Conservation (phyloP, 2,888 invertebrate genomes). For the Synergus umbraculus region DNA sequence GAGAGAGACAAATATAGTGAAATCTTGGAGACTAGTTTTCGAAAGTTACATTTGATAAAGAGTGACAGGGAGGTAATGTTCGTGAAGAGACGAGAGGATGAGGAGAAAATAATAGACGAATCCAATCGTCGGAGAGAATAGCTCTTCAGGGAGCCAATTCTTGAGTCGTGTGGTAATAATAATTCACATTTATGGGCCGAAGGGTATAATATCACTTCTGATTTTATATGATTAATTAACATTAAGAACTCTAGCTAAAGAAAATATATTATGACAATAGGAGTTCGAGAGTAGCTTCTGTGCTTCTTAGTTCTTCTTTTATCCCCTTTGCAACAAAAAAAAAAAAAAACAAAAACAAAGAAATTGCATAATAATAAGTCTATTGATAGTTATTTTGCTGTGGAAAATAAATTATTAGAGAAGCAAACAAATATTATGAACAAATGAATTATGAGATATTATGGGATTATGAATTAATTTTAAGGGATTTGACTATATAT, state of each 20-base stretch:
- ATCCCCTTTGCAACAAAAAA: too few relatives aligned
- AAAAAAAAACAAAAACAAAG: too few relatives aligned
- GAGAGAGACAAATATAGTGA: constrained; percentile 3
- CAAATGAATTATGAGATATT: too few relatives aligned
- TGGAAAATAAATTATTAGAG: too few relatives aligned
- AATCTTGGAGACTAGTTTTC: background rate
- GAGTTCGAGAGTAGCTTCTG: too few relatives aligned
- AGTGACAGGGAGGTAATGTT: constrained; percentile 28
- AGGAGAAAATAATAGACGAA: constrained; percentile 37
- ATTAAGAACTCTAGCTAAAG: background rate
- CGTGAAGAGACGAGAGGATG: constrained; percentile 3
- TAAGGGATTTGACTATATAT: too few relatives aligned
- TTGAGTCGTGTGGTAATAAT: constrained; percentile 5
- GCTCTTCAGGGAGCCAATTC: constrained; percentile 22
- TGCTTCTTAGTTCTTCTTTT: too few relatives aligned
- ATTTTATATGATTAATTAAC: background rate
- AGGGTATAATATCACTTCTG: background rate
- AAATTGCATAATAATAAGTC: too few relatives aligned
- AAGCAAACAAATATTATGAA: too few relatives aligned
- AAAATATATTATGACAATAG: background rate
- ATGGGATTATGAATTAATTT: too few relatives aligned
- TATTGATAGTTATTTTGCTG: too few relatives aligned
- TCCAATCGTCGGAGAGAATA: constrained; percentile 22
- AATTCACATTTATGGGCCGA: constrained; percentile 22
- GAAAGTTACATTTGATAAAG: constrained; percentile 18